Conservation (phyloP, 2,888 invertebrate genomes). For the Apamea sordens region DNA sequence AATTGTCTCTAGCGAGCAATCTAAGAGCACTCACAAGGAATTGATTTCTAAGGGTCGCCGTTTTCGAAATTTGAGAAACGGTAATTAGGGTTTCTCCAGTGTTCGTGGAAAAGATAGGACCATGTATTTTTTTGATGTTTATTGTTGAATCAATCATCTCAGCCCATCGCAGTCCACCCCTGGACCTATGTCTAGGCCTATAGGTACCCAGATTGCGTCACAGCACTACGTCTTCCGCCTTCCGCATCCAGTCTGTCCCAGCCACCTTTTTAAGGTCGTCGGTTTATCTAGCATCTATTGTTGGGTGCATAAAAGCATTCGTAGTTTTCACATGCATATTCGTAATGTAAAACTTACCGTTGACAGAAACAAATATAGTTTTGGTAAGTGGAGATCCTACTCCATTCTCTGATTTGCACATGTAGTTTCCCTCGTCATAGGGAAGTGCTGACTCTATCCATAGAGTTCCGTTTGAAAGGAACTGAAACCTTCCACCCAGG, state of each 20-base stretch:
- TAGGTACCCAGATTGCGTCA: no score
- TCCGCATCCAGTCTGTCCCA: neutral
- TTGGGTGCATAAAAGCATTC: neutral
- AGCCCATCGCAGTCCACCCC: no score
- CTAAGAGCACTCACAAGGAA: neutral
- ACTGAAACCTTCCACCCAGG: slow-evolving; percentile 91
- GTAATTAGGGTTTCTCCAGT: neutral
- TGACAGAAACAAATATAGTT: slow-evolving; percentile 94
- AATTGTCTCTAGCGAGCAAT: neutral
- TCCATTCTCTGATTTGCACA: slow-evolving; percentile 96
- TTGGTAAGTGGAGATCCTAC: slow-evolving; percentile 95
- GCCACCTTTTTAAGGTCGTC: no score
- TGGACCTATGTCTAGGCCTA: neutral
- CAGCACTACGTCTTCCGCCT: neutral
- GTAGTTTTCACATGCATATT: neutral
- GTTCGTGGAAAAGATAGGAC: neutral
- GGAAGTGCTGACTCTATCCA: slow-evolving; percentile 94
- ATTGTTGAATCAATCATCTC: neutral
- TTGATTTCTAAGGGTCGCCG: neutral
- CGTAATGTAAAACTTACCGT: slow-evolving; percentile 91
- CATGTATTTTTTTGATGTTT: neutral
- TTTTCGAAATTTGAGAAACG: neutral
- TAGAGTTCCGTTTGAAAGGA: slow-evolving; percentile 93
- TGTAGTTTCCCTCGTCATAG: slow-evolving; percentile 95
- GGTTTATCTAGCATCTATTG: neutral